These are phyloP conservation scores for Melanotaenia duboulayi DNA, from an alignment of 2,113 vertebrate genomes.

Conservation along the genomic window DNA sequence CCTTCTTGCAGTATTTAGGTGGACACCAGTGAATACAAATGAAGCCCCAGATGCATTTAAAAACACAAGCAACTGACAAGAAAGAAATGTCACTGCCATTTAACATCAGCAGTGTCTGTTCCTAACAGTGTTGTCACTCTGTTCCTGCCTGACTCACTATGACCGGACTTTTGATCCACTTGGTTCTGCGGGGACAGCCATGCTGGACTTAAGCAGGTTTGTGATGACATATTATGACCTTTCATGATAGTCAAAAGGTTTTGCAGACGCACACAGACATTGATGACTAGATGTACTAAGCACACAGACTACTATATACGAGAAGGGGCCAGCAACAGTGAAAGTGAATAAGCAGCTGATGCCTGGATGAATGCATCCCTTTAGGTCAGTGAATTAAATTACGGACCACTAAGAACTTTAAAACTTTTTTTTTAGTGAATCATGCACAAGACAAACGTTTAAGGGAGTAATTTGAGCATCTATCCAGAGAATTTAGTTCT, in stretches of 20 bases:
- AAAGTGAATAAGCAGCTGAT: constrained; percentile 8
- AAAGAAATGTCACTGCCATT: constrained; percentile 15
- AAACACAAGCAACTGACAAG: neutral
- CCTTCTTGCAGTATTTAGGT: neutral
- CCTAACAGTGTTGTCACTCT: constrained; percentile 12
- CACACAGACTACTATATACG: neutral
- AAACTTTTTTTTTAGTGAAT: neutral
- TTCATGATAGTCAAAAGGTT: constrained; percentile 40
- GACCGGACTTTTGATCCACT: constrained; percentile 16
- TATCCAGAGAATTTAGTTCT: constrained; percentile 33
- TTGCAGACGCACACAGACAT: neutral
- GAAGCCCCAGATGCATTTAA: neutral
- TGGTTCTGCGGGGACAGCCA: constrained; percentile 10
- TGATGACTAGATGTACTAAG: constrained; percentile 30
- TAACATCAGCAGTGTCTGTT: constrained; percentile 25
- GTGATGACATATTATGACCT: constrained; percentile 58
- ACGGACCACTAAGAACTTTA: neutral
- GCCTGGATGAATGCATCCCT: neutral
- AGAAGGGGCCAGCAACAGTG: constrained; percentile 8
- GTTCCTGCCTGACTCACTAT: constrained; percentile 7
- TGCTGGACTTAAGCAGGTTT: constrained; percentile 16
- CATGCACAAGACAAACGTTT: neutral
- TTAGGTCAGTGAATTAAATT: neutral
- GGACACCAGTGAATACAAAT: constrained; percentile 4
- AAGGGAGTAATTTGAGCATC: constrained; percentile 25